phyloP scores from a whole-genome alignment of 2,113 vertebrate genomes.

The Cygnus atratus region DNA sequence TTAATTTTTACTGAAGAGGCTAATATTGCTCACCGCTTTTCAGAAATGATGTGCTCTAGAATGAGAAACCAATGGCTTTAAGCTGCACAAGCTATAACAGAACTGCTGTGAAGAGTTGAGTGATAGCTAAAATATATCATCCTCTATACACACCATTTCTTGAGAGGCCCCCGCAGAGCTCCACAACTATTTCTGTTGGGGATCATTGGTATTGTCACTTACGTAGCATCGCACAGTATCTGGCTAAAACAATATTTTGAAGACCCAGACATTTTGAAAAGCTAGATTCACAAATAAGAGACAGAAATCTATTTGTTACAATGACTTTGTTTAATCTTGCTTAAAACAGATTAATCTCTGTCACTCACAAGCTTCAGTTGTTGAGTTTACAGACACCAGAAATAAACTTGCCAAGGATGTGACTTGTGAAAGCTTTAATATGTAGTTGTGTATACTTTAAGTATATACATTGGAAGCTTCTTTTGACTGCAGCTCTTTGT shows the following conservation, averaged over 20 bases:
- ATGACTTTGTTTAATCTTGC: not conserved
- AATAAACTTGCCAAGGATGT: not conserved
- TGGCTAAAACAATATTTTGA: not conserved
- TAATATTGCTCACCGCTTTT: rapidly evolving
- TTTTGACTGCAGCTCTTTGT: not conserved
- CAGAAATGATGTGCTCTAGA: not conserved
- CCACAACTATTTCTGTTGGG: not conserved
- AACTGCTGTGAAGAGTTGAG: not conserved
- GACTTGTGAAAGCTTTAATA: not conserved
- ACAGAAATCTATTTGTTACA: not conserved
- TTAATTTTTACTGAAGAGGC: not conserved
- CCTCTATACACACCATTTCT: not conserved
- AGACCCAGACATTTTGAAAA: not conserved
- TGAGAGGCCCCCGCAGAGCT: not conserved
- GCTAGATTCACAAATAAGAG: not conserved
- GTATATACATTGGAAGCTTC: not conserved
- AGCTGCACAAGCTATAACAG: not conserved
- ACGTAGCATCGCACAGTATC: not conserved
- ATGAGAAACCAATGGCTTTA: not conserved
- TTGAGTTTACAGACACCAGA: not conserved
- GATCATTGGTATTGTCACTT: not conserved
- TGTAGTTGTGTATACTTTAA: not conserved
- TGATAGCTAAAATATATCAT: not conserved
- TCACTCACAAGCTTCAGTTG: not conserved
- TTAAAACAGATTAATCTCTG: not conserved